Base-by-base conservation (phyloP, 2,888 invertebrate species). In the Uloborus plumipes region DNA sequence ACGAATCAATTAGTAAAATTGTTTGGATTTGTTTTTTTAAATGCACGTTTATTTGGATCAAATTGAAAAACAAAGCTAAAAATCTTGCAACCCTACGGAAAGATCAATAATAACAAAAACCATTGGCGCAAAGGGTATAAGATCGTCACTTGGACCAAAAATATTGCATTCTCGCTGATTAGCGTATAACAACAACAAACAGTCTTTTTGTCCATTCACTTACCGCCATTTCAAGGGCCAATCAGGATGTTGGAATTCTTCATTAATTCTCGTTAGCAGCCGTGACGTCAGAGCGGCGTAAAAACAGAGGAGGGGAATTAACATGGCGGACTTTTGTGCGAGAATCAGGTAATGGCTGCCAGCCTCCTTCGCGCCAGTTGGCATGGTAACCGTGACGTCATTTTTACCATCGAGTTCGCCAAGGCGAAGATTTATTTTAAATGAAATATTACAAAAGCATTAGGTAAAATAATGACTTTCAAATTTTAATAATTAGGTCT, bases 201-300 rank as follows among this genome's bases (percentile, higher is more conserved):
- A 78, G 49, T 65, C 50, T 58, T 71, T 71, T 78, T 78, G 61
- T 73, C 79, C 73, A 73, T 79, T 79, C 79, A 79, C 79, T 79
- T 79, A 79, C 79, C 73, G 67, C 67, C 73, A 62, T 58, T 61
- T 61, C 61, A 20, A 50, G 71, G 51, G 51, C 79, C 79, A 79
- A 79, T 79, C 79, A 79, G 79, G 73, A 61, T 66, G 22, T 58
- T 73, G 79, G 50, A 79, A 73, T 79, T 73, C 79, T 79, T 79
- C 79, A 79, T 79, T 79, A 79, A 79, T 79, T 79, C 79, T 79
- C 73, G 79, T 79, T 79, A 79, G 79, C 73, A 67, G 53, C 67
- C 39, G 61, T 79, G 79, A 79, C 79, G 79, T 79, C 79, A 79
- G 50, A 47, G n/a, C 58, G 55, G 71, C 55, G 69, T 69, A 77